phyloP scores from a whole-genome alignment of 2,113 vertebrate genomes.

The Thryonomys swinderianus region DNA sequence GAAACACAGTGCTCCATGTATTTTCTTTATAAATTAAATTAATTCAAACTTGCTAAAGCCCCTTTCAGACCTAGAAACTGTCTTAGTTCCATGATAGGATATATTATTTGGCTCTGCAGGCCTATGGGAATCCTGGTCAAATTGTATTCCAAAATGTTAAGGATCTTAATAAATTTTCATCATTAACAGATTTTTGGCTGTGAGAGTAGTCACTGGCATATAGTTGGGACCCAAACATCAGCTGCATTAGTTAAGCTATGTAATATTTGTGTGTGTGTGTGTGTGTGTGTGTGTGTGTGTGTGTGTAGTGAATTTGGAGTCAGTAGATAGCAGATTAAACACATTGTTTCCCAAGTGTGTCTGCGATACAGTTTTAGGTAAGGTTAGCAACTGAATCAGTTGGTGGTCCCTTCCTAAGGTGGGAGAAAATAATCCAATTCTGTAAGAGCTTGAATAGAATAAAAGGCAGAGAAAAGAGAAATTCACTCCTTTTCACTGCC shows the following conservation, averaged over 20 bases:
- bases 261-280: neutral
- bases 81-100: neutral
- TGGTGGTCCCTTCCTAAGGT: neutral
- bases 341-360: neutral
- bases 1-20: fast-evolving
- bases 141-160: neutral
- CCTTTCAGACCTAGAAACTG: neutral
- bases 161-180: neutral
- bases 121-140: neutral
- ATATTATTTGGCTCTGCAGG: neutral
- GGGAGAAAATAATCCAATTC: neutral
- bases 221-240: neutral
- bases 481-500: neutral
- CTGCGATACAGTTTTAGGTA: neutral
- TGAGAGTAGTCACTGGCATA: neutral
- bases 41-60: neutral
- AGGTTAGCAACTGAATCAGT: neutral
- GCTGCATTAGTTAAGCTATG: neutral
- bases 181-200: neutral
- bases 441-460: neutral
- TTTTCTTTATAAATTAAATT: neutral
- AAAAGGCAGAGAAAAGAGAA: neutral
- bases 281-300: too few species aligned
- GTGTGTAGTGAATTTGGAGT: too few species aligned
- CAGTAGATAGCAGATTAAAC: neutral